Base-by-base conservation (phyloP, 2,113 vertebrate species). In the Grammomys dolichurus region DNA sequence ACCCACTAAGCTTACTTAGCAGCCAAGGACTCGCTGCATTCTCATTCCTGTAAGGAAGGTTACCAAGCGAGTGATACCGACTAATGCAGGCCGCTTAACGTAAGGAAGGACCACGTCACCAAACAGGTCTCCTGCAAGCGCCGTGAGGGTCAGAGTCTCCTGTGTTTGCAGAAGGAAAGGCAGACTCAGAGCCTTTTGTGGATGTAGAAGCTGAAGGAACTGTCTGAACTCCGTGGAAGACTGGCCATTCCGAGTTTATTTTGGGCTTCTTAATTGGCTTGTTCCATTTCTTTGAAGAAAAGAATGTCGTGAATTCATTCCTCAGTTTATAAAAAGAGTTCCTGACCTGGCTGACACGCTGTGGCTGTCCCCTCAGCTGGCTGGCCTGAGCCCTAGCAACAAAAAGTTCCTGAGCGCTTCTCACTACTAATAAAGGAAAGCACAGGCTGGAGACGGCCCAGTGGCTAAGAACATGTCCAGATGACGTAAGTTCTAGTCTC, bases 281-380 rank as follows among this genome's bases (percentile, higher is more conserved):
- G 48, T 80, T 80, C 84, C 63, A 97, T 73, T 92, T 91, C 92
- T 97, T 46, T 94, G 82, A 92, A 95, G 63, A 28, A 77, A 85
- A 92, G 94, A 95, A 93, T 17, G 70, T 93, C 85, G 95, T 86
- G 95, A 82, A 94, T 92, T 40, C 65, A 87, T 90, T 33, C 73
- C 58, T 89, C 70, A 40, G 87, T 93, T 87, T 92, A 93, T 56
- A 95, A 93, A 96, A 91, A 24, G 60, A n/a, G 63, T 31, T 12
- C 75, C 60, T 87, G 78, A 82, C 26, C n/a, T 43, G 24, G 54
- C 1, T n/a, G 40, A 70, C 87, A 84, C 51, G 58, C 26, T 70
- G 36, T 82, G 87, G 22, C 7, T 48, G 0, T 36, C 65, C 88
- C 73, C 56, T 87, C 77, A 75, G 43, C 56, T 76, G 78, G 67